Evolutionary conservation across 1,140 invertebrate genomes (phyloP).

Genomic region (Drosophila albomicans): DNA sequence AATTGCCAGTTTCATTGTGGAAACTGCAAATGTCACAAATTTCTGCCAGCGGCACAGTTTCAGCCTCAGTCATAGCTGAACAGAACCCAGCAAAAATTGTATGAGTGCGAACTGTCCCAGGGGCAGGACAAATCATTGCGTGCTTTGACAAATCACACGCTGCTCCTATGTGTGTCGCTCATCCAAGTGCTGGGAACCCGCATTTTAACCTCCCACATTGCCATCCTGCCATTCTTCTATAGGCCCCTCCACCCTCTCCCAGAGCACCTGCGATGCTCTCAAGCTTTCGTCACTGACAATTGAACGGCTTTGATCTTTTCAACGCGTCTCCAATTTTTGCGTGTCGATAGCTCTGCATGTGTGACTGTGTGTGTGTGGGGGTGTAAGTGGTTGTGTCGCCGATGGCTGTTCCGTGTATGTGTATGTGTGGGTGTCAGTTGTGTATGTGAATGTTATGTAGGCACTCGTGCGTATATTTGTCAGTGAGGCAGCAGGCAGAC

Average conservation of each 20-base stretch:
- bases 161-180: slow-evolving; percentile 20
- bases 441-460: slow-evolving; percentile 31
- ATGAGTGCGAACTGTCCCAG: slow-evolving; percentile 29
- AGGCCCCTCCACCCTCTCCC: neutral
- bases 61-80: neutral
- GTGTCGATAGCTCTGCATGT: slow-evolving; percentile 69
- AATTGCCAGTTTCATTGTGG: slow-evolving; percentile 37
- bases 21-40: slow-evolving; percentile 61
- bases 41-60: slow-evolving; percentile 55
- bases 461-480: slow-evolving; percentile 61
- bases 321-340: slow-evolving; percentile 70
- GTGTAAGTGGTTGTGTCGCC: slow-evolving; percentile 29
- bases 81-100: slow-evolving; percentile 24
- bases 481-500: slow-evolving; percentile 21
- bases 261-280: slow-evolving; percentile 37
- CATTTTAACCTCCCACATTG: slow-evolving; percentile 11
- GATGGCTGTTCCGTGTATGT: slow-evolving; percentile 32
- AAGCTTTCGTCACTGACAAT: slow-evolving; percentile 69
- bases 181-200: slow-evolving; percentile 12
- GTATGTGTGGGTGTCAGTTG: neutral
- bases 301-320: slow-evolving; percentile 81
- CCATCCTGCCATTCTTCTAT: no score
- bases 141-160: slow-evolving; percentile 79
- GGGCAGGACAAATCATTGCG: slow-evolving; percentile 48
- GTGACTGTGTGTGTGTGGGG: slow-evolving; percentile 26